These are phyloP conservation scores for Apistogramma diplotaenia DNA, from an alignment of 2,113 vertebrate genomes.

Conservation along the genomic window DNA sequence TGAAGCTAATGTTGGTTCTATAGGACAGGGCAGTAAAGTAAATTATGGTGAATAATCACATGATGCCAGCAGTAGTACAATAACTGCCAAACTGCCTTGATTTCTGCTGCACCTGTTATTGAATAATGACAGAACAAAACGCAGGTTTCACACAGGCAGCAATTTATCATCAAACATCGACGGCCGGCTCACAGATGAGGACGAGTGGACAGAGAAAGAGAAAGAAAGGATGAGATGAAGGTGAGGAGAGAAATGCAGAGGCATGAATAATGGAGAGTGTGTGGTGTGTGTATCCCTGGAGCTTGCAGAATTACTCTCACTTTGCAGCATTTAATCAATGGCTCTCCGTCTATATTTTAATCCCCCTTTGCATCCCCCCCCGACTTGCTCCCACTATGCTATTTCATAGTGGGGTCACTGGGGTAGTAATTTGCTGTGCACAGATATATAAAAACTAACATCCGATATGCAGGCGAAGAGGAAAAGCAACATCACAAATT, in stretches of 20 bases:
- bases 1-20: constrained; percentile 17
- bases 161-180: constrained; percentile 69
- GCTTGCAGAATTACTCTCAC: constrained; percentile 73
- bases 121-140: constrained; percentile 71
- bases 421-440: constrained; percentile 37
- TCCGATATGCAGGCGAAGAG: not conserved
- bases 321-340: constrained; percentile 80
- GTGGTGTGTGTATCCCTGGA: constrained; percentile 63
- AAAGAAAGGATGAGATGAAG: constrained; percentile 4
- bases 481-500: constrained; percentile 2
- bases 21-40: constrained; percentile 33
- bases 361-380: constrained; percentile 27
- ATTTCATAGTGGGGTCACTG: constrained; percentile 46
- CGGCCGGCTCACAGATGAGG: constrained; percentile 37
- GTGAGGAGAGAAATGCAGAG: constrained; percentile 35
- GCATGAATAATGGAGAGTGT: constrained; percentile 72
- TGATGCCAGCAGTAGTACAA: constrained; percentile 43
- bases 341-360: constrained; percentile 63
- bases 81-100: constrained; percentile 56
- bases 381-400: constrained; percentile 23
- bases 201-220: not conserved
- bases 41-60: constrained; percentile 59
- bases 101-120: constrained; percentile 62
- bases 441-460: constrained; percentile 3
- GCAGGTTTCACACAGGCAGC: constrained; percentile 48